Conservation (phyloP, 2,888 invertebrate species). For the Brassicogethes aeneus region DNA sequence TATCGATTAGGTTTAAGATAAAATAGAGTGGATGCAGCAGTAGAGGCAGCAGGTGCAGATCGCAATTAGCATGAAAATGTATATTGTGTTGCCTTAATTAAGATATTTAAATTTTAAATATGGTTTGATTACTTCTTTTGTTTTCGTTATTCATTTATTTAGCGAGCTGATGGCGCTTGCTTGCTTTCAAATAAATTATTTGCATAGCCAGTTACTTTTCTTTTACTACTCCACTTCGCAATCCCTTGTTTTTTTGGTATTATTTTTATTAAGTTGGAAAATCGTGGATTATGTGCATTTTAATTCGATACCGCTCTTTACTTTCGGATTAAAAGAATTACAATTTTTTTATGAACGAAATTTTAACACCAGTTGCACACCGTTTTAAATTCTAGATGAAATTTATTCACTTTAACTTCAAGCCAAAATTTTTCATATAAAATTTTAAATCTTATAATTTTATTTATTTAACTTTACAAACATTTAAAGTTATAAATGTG, state of each 20-base stretch:
- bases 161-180: constrained; percentile 26
- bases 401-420: no score
- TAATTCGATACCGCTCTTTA: neutral
- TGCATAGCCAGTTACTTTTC: constrained; percentile 1
- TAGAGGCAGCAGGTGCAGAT: constrained; percentile 30
- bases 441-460: no score
- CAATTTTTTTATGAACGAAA: neutral
- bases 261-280: no score
- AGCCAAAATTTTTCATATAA: no score
- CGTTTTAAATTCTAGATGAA: no score
- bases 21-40: neutral
- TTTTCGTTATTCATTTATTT: constrained; percentile 38
- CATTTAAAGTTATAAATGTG: no score
- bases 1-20: neutral
- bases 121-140: constrained; percentile 40
- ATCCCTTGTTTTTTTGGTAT: no score
- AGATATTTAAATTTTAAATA: constrained; percentile 40
- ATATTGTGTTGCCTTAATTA: constrained; percentile 39
- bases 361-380: no score
- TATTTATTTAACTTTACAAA: no score
- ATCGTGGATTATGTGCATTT: neutral
- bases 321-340: neutral
- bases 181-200: constrained; percentile 9
- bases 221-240: neutral
- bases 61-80: constrained; percentile 39